Evolutionary conservation across 2,797 vertebrate genomes (phyloP), one percentile per base, ranked within the genome.

Genomic region (Sternotherus odoratus): DNA sequence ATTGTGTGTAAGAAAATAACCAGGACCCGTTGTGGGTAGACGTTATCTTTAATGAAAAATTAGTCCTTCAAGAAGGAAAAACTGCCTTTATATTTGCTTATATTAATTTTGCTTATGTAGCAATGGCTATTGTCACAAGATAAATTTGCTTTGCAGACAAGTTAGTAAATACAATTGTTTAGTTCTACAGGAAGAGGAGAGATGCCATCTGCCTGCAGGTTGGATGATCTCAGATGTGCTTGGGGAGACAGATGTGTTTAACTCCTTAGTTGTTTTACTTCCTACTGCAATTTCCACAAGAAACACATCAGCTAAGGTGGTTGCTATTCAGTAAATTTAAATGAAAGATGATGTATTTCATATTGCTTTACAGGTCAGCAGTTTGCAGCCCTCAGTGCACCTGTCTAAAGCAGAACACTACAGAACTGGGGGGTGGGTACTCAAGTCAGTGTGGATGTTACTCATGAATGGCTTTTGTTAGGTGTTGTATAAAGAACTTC

Each of bases 81-180:
- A 87, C 1, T 16, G 74, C n/a, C 3, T 81, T 90, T 95, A 5
- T 49, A 79, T 96, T 92, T 95, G 83, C 17, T 95, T 23, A 28
- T 79, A 16, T 90, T 91, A 91, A 85, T 93, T 96, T 83, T 92
- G 53, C 9, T 85, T 87, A 94, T 24, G 23, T 48, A 95, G 43
- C 63, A 95, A 91, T 6, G 2, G 88, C 43, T 0, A 0, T 19
- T 87, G 69, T 57, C 90, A 81, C 56, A 96, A 95, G 81, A 82
- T 80, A 92, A 95, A 92, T 95, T 90, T 53, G 1, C 69, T 92
- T 94, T 97, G 60, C 39, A 74, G 75, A 2, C 50, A 85, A 88
- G 23, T 19, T 54, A 54, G 19, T 86, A 96, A 96, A 94, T 82
- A 82, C 9, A 95, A 46, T 50, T 51, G 33, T 21, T 78, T 87